phyloP scores from a whole-genome alignment of 30 jellyfish, hydroid and myxozoan species.

The Morbakka virulenta region DNA sequence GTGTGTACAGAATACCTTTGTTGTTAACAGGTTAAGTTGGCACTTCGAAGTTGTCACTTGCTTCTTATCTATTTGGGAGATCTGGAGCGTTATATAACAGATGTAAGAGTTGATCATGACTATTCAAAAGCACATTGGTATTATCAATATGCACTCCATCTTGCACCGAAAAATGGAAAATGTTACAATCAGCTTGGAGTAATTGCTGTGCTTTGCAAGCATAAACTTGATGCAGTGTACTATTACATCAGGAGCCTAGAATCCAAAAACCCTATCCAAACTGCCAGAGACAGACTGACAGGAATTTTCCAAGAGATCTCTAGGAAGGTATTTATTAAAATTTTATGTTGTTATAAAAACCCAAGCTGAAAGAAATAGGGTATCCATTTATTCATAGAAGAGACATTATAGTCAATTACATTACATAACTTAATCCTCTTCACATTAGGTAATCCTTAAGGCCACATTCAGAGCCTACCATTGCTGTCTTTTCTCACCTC shows the following conservation, averaged over 20 bases:
- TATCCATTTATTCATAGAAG: too few species aligned
- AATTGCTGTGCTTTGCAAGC: constrained; percentile 78
- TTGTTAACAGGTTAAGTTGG: constrained; percentile 60
- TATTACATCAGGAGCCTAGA: constrained; percentile 80
- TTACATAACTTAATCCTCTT: too few species aligned
- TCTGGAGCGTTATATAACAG: constrained; percentile 84
- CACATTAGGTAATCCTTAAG: too few species aligned
- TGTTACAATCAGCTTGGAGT: constrained; percentile 91
- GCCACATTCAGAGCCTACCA: too few species aligned
- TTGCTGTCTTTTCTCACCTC: too few species aligned
- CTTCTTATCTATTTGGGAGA: constrained; percentile 75
- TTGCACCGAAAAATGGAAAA: constrained; percentile 95
- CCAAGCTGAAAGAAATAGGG: too few species aligned
- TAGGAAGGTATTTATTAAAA: constrained; percentile 71
- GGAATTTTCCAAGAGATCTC: constrained; percentile 87
- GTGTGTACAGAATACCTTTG: too few species aligned
- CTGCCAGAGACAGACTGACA: constrained; percentile 91
- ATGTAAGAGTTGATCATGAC: constrained; percentile 55
- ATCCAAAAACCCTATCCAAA: constrained; percentile 86
- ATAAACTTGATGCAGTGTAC: constrained; percentile 90
- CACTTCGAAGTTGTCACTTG: constrained; percentile 86
- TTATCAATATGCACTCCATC: constrained; percentile 66
- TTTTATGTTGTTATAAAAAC: too few species aligned
- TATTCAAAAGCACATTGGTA: constrained; percentile 64
- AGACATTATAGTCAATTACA: too few species aligned